Evolutionary conservation across 1,140 invertebrate genomes (phyloP).

Genomic region (Helicoverpa zea): DNA sequence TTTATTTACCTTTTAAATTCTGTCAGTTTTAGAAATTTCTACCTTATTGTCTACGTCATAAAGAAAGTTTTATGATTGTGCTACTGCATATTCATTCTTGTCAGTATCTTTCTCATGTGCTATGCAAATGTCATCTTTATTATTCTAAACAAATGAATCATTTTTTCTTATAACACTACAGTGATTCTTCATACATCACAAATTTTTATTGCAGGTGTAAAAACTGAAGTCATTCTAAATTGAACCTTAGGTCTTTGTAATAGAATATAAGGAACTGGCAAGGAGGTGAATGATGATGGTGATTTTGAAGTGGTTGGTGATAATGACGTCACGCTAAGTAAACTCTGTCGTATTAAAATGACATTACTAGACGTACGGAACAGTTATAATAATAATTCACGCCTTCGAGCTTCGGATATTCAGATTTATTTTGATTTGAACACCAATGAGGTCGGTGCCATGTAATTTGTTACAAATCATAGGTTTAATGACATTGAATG

Average conservation of each 20-base stretch:
- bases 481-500: conserved; percentile 9
- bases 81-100: conserved; percentile 29
- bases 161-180: conserved; percentile 59
- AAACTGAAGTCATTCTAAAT: conserved; percentile 11
- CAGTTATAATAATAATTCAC: conserved; percentile 69
- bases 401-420: conserved; percentile 56
- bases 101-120: conserved; percentile 34
- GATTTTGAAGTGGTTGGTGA: conserved; percentile 52
- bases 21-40: conserved; percentile 8
- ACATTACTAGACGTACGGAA: conserved; percentile 72
- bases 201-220: not conserved
- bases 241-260: conserved; percentile 42
- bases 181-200: conserved; percentile 26
- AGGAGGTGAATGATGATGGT: conserved; percentile 12
- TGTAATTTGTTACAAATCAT: conserved; percentile 42
- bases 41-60: conserved; percentile 28
- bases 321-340: conserved; percentile 78
- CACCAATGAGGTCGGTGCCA: conserved; percentile 16
- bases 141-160: conserved; percentile 64
- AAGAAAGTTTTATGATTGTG: not conserved
- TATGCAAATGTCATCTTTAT: conserved; percentile 63
- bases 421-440: conserved; percentile 50
- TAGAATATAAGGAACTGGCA: conserved; percentile 38
- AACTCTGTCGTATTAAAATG: conserved; percentile 76
- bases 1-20: not conserved